Percentiles rank a stretch among this genome's conserved stretches.
These are phyloP conservation scores for Dioctria linearis DNA, from an alignment of 2,888 invertebrate genomes.

Conservation along the genomic window DNA sequence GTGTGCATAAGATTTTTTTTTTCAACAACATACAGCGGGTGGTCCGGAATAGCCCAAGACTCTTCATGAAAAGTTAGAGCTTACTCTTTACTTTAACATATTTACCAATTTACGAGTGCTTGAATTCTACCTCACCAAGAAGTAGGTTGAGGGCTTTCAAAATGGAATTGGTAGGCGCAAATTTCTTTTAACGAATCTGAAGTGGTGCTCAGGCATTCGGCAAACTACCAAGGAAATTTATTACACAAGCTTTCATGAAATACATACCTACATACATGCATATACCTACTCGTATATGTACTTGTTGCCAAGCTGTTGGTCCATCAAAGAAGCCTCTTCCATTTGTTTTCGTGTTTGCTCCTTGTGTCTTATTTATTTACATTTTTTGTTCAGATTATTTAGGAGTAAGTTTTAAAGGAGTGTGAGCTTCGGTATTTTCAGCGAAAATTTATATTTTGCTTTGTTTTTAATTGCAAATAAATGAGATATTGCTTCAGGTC, in stretches of 20 bases:
- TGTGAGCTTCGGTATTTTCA: too few relatives aligned
- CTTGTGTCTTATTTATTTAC: too few relatives aligned
- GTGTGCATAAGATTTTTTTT: neutral
- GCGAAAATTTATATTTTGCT: too few relatives aligned
- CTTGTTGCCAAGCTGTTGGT: neutral
- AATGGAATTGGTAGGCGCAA: neutral
- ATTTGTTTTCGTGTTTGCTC: too few relatives aligned
- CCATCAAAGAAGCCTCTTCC: too few relatives aligned
- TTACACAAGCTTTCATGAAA: neutral
- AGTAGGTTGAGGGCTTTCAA: neutral
- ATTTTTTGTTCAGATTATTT: too few relatives aligned
- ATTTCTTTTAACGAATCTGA: neutral
- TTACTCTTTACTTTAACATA: conserved; percentile 3
- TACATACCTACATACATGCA: too few relatives aligned
- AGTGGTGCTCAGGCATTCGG: neutral
- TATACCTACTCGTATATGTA: neutral
- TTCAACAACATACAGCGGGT: neutral
- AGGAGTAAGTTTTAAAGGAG: too few relatives aligned
- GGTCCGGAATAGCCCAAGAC: neutral
- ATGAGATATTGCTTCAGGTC: too few relatives aligned
- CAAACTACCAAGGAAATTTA: conserved; percentile 5
- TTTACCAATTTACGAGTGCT: conserved; percentile 3
- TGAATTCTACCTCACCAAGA: neutral
- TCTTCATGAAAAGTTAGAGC: neutral
- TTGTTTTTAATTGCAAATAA: too few relatives aligned